Evolutionary conservation across 2,888 invertebrate species (phyloP), one percentile per base, ranked within the genome.

Genomic region (Nycteola revayana): DNA sequence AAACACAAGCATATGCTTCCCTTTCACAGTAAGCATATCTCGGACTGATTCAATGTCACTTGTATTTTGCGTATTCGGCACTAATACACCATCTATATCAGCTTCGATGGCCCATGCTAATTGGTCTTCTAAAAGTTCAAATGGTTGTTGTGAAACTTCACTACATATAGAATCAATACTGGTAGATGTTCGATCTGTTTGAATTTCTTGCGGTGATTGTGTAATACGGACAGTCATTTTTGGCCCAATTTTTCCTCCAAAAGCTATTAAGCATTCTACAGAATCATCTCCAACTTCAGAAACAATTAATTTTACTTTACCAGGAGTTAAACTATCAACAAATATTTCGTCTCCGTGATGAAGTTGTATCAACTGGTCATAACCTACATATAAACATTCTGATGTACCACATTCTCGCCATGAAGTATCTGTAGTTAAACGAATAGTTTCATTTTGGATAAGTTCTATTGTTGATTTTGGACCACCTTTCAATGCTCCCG

Each of bases 91-190:
- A 56, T 88, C 88, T 9, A 87, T 67, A 48, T 88, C 88, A n/a
- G 80, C 66, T 10, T 61, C 72, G 20, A 86, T 60, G 3, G 86
- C 87, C 86, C 87, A 88, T 28, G 74, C 68, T 43, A 88, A 73
- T 59, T 87, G 88, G 34, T 79, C 74, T 44, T 87, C 81, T 63
- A 84, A 92, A 65, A 93, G 92, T 53, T 92, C 91, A 64, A 95
- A 91, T 5, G 94, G 94, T 73, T 94, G 93, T 49, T 73, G 60
- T 2, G 65, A 58, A 11, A 93, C 92, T 71, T 96, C 96, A 53
- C 66, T 64, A 6, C 66, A 56, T 10, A 79, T 7, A 1, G 91
- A 78, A 37, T 89, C 83, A 29, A 66, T 47, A 38, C 82, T 84
- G 44, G 90, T n/a, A n/a, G 75, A 69, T 30, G 71, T 72, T 5